Percentiles rank a stretch among this genome's conserved stretches.
Conservation (phyloP, 2,113 vertebrate species). For the Dryoscopus gambensis region DNA sequence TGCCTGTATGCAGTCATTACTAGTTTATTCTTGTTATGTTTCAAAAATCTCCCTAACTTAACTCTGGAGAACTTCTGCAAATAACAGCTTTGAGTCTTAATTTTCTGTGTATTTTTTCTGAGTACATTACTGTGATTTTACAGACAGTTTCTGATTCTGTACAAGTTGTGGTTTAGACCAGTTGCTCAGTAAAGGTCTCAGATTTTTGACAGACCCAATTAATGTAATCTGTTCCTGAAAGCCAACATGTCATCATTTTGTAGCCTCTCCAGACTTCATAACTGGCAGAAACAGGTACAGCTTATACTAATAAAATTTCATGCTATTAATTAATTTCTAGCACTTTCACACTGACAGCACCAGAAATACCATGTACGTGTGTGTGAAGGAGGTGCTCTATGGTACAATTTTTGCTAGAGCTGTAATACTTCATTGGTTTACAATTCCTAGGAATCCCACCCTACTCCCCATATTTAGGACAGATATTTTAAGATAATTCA, state of each 20-base stretch:
- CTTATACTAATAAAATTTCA: background rate
- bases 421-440: rapidly evolving
- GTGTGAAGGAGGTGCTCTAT: background rate
- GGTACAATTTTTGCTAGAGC: background rate
- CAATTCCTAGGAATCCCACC: background rate
- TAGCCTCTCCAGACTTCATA: background rate
- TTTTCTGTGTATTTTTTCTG: background rate
- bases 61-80: background rate
- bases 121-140: background rate
- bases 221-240: background rate
- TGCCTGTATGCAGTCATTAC: background rate
- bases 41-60: background rate
- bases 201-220: background rate
- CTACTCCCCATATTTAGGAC: background rate
- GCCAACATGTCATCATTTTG: background rate
- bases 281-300: background rate
- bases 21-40: background rate
- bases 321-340: background rate
- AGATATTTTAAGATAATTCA: background rate
- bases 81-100: background rate
- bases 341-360: background rate
- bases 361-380: background rate
- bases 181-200: background rate
- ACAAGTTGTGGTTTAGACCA: background rate
- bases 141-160: background rate